Percentiles rank a stretch among this genome's conserved stretches.
phyloP scores from a whole-genome alignment of 2,888 invertebrate species.

The Altica lythri region DNA sequence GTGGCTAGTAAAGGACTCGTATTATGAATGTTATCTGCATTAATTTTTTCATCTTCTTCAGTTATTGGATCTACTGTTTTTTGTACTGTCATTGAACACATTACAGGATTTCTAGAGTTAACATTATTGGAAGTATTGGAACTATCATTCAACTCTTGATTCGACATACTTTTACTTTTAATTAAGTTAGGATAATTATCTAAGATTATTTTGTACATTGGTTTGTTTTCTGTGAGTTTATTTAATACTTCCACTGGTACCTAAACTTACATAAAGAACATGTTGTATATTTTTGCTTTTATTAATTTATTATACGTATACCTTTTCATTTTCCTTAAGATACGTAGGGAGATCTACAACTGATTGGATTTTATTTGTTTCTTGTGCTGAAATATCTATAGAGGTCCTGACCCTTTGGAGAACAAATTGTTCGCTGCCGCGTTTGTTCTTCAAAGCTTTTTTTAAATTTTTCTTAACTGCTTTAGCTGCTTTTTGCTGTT shows the following conservation, averaged over 20 bases:
- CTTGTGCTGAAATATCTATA: conserved; percentile 56
- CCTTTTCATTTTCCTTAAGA: conserved; percentile 70
- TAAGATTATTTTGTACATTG: conserved; percentile 70
- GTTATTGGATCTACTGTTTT: conserved; percentile 43
- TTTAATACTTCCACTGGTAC: conserved; percentile 70
- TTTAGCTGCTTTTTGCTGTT: conserved; percentile 24
- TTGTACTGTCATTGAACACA: conserved; percentile 67
- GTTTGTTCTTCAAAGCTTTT: conserved; percentile 55
- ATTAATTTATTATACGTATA: no score
- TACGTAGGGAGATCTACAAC: conserved; percentile 77
- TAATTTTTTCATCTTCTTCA: conserved; percentile 25
- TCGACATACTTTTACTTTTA: conserved; percentile 66
- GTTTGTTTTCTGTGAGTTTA: conserved; percentile 66
- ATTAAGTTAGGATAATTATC: conserved; percentile 75
- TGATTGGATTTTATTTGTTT: conserved; percentile 66
- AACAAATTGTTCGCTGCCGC: conserved; percentile 69
- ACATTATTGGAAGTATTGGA: conserved; percentile 44
- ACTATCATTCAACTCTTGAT: conserved; percentile 61
- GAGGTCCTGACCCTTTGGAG: conserved; percentile 66
- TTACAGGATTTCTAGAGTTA: conserved; percentile 62
- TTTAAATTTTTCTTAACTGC: conserved; percentile 18
- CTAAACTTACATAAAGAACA: conserved; percentile 58
- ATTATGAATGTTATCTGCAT: conserved; percentile 15
- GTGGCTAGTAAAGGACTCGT: conserved; percentile 44
- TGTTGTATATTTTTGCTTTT: no score